phyloP scores from a whole-genome alignment of 2,113 vertebrate genomes.

The Microcebus ravelobensis region DNA sequence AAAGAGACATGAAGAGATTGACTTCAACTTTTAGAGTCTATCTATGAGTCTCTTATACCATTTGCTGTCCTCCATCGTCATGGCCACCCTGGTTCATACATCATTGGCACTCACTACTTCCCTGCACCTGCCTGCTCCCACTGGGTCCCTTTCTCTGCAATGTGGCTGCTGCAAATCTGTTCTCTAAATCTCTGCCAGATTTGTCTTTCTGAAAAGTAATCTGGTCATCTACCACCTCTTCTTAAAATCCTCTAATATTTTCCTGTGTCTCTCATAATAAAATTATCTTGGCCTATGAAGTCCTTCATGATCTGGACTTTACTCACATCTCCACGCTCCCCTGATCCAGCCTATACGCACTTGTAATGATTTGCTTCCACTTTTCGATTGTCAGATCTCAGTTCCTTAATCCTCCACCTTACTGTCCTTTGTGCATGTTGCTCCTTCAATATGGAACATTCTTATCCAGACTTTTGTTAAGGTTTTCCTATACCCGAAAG shows the following conservation, averaged over 20 bases:
- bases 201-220: not conserved
- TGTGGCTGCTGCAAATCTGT: not conserved
- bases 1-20: not conserved
- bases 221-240: not conserved
- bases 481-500: not conserved
- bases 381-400: not conserved
- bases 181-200: not conserved
- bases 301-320: not conserved
- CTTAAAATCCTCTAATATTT: not conserved
- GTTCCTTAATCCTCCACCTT: not conserved
- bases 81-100: rapidly evolving
- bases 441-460: not conserved
- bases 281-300: not conserved
- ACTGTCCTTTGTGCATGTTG: not conserved
- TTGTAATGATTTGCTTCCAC: not conserved
- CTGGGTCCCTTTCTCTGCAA: not conserved
- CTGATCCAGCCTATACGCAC: not conserved
- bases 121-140: rapidly evolving
- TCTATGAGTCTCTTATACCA: not conserved
- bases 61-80: not conserved
- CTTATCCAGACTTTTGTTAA: not conserved
- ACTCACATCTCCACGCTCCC: rapidly evolving
- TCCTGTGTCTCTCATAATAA: not conserved
- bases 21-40: not conserved
- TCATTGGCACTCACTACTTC: rapidly evolving